These are phyloP conservation scores for Diarsia rubi DNA, from an alignment of 2,888 invertebrate species.

Conservation along the genomic window DNA sequence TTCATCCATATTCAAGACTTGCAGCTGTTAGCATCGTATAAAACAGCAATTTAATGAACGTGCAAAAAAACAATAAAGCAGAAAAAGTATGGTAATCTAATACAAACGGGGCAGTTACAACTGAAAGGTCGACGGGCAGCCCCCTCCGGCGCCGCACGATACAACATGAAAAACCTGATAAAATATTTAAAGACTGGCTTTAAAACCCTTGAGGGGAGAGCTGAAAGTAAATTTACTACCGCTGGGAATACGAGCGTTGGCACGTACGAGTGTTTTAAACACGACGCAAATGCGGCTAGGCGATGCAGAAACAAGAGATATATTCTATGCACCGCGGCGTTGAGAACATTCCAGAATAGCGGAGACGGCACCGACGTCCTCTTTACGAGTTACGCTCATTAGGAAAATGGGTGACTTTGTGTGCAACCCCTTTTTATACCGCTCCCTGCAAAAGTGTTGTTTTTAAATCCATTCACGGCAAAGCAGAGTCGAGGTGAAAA, in stretches of 20 bases:
- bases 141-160: slow-evolving; percentile 86
- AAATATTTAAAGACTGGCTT: slow-evolving; percentile 87
- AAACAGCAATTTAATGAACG: slow-evolving; percentile 61
- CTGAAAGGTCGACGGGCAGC: slow-evolving; percentile 77
- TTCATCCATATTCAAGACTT: slow-evolving; percentile 62
- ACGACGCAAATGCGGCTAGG: slow-evolving; percentile 71
- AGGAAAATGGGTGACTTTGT: slow-evolving; percentile 74
- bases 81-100: slow-evolving; percentile 77
- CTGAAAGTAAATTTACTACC: slow-evolving; percentile 84
- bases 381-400: slow-evolving; percentile 77
- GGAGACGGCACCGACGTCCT: slow-evolving; percentile 67
- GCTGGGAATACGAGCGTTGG: slow-evolving; percentile 77
- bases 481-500: slow-evolving; percentile 42
- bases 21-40: slow-evolving; percentile 45
- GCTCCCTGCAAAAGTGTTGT: slow-evolving; percentile 60
- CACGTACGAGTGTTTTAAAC: slow-evolving; percentile 76
- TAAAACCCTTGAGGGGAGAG: slow-evolving; percentile 81
- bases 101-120: slow-evolving; percentile 78
- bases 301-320: slow-evolving; percentile 72
- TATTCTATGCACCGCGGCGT: slow-evolving; percentile 70
- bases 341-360: slow-evolving; percentile 68
- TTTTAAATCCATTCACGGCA: slow-evolving; percentile 62
- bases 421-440: slow-evolving; percentile 65
- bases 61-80: slow-evolving; percentile 68
- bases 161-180: slow-evolving; percentile 86